These are phyloP conservation scores for Aproaerema taeniolella DNA, from an alignment of 2,888 invertebrate genomes.

Conservation along the genomic window DNA sequence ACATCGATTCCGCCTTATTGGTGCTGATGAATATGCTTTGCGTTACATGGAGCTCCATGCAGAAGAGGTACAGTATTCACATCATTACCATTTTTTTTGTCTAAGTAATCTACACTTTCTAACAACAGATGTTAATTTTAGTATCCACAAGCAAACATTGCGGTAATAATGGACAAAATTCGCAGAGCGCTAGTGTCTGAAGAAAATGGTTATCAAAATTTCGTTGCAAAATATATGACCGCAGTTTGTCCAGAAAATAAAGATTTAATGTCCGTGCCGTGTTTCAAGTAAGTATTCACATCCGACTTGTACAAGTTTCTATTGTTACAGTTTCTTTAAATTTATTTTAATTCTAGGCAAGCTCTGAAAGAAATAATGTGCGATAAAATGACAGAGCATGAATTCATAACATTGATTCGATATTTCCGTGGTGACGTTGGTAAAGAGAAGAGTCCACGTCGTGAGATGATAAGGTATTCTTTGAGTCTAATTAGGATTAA, in stretches of 20 bases:
- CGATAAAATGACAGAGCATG: conserved; percentile 86
- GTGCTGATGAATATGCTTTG: conserved; percentile 92
- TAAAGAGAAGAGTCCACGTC: conserved; percentile 55
- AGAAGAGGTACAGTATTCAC: too few relatives aligned
- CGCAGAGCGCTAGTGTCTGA: conserved; percentile 79
- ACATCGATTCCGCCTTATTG: conserved; percentile 86
- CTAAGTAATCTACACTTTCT: too few relatives aligned
- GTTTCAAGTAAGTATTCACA: conserved; percentile 55
- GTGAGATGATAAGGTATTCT: conserved; percentile 67
- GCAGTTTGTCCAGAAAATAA: conserved; percentile 49
- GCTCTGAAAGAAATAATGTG: conserved; percentile 82
- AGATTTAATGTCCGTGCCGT: conserved; percentile 60
- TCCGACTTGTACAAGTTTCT: conserved; percentile 37
- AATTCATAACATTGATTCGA: conserved; percentile 86
- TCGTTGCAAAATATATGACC: conserved; percentile 82
- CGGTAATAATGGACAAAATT: conserved; percentile 85
- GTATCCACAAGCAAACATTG: conserved; percentile 86
- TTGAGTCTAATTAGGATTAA: too few relatives aligned
- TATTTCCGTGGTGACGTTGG: conserved; percentile 81
- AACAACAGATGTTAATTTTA: too few relatives aligned
- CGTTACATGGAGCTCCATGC: conserved; percentile 90
- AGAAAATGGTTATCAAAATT: conserved; percentile 83
- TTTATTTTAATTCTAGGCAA: too few relatives aligned
- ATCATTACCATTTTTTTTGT: too few relatives aligned
- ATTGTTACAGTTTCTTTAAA: conserved; percentile 3